phyloP scores from a whole-genome alignment of 2,888 invertebrate species.

The Hedya salicella region DNA sequence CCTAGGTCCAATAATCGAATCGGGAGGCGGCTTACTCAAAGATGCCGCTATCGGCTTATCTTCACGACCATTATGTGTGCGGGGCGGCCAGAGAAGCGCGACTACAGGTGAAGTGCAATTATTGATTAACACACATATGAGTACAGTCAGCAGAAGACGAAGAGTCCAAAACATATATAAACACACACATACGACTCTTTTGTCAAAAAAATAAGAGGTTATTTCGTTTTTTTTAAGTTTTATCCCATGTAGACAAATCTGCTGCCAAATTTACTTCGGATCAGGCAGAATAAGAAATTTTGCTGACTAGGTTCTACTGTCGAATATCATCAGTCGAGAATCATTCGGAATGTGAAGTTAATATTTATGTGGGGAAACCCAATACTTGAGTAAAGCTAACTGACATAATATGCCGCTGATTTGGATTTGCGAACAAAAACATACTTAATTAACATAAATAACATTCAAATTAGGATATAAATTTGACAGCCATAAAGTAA shows the following conservation, averaged over 20 bases:
- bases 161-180: no score
- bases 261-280: no score
- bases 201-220: no score
- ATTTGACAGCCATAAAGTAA: conserved; percentile 19
- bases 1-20: conserved; percentile 69
- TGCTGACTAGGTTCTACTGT: no score
- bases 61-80: conserved; percentile 53
- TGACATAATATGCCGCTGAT: conserved; percentile 24
- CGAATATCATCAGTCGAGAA: no score
- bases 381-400: neutral
- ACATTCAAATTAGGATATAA: conserved; percentile 15
- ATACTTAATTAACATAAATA: conserved; percentile 23
- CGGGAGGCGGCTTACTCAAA: conserved; percentile 70
- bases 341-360: conserved; percentile 7
- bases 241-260: no score
- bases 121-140: conserved; percentile 34
- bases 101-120: conserved; percentile 36
- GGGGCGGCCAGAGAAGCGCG: conserved; percentile 47
- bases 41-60: conserved; percentile 66
- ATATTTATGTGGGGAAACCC: neutral
- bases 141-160: neutral
- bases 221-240: no score
- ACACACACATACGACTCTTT: no score
- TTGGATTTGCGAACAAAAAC: conserved; percentile 7
- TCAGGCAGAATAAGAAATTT: no score